Base-by-base conservation (phyloP, 2,113 vertebrate species). In the Thamnaconus septentrionalis region DNA sequence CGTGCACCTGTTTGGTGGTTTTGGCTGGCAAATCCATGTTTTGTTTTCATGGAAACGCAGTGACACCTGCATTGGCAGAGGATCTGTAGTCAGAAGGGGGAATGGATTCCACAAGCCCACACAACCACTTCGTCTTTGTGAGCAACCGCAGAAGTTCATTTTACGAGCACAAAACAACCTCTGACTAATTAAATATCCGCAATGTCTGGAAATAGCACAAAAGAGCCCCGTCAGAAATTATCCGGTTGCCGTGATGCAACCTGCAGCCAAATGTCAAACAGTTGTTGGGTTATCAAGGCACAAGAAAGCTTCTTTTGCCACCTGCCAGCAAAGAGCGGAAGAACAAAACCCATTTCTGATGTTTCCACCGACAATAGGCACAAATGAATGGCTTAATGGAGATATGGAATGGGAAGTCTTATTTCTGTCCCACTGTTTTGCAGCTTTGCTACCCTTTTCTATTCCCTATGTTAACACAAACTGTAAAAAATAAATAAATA, bases 1-100 rank as follows among this genome's bases (percentile, higher is more conserved):
- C 71, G 5, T 51, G 71, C 85, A 89, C 85, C 85, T 87, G 85
- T 77, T 80, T 70, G 41, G 56, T 3, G 49, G 71, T 63, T 80
- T 78, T 79, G 74, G 73, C 75, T 68, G 58, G 64, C 18, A 31
- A 31, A 31, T 31, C 2, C 18, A 81, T 79, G 81, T 81, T 84
- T 74, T 71, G 79, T 40, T 79, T 55, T 68, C 53, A 66, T 53
- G 63, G 53, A 31, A 56, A 71, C 78, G 82, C 79, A 85, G 59
- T 9, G 80, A 72, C 85, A 86, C 72, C 85, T 81, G 85, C 61
- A 71, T 51, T 64, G 55, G 61, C 71, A 63, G 46, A 58, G 56
- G 11, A 56, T 31, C 7, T 41, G 41, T 67, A 41, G 18, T 31
- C 18, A 31, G 71, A 56, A 80, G 18, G 18, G 49, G 42, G 31